Conservation (phyloP, 2,888 invertebrate genomes). For the Timema cristinae region DNA sequence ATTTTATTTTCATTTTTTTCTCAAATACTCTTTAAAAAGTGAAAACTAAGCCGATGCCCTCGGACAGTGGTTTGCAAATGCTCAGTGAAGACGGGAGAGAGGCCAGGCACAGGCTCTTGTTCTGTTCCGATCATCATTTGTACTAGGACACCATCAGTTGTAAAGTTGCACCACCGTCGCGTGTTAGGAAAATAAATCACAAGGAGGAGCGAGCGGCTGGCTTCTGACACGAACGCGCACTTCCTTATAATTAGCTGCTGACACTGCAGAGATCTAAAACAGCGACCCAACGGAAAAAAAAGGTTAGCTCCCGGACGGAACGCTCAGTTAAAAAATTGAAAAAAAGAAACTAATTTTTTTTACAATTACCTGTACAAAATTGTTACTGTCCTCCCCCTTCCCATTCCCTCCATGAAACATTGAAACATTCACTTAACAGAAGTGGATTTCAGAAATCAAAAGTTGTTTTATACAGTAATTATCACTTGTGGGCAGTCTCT, state of each 20-base stretch:
- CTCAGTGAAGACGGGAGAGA: constrained; percentile 24
- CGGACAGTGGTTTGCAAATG: constrained; percentile 21
- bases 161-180: constrained; percentile 26
- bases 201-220: constrained; percentile 6
- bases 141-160: constrained; percentile 20
- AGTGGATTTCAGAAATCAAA: constrained; percentile 28
- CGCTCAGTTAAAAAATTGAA: constrained; percentile 22
- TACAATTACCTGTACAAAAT: constrained; percentile 33
- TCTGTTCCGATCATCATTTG: constrained; percentile 23
- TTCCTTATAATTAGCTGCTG: background rate
- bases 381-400: constrained; percentile 26
- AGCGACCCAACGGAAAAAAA: constrained; percentile 20
- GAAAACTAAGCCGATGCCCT: constrained; percentile 35
- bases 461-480: constrained; percentile 32
- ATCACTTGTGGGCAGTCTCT: constrained; percentile 30
- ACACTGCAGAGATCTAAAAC: constrained; percentile 27
- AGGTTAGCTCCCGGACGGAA: constrained; percentile 20
- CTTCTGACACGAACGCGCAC: background rate
- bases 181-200: constrained; percentile 26
- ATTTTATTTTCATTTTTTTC: constrained; percentile 32
- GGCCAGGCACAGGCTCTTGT: constrained; percentile 21
- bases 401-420: constrained; percentile 24
- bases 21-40: constrained; percentile 37
- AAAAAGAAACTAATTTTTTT: constrained; percentile 15
- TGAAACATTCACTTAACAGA: constrained; percentile 26